These are phyloP conservation scores for Nomada ferruginata DNA, from an alignment of 2,888 invertebrate genomes.

Conservation along the genomic window DNA sequence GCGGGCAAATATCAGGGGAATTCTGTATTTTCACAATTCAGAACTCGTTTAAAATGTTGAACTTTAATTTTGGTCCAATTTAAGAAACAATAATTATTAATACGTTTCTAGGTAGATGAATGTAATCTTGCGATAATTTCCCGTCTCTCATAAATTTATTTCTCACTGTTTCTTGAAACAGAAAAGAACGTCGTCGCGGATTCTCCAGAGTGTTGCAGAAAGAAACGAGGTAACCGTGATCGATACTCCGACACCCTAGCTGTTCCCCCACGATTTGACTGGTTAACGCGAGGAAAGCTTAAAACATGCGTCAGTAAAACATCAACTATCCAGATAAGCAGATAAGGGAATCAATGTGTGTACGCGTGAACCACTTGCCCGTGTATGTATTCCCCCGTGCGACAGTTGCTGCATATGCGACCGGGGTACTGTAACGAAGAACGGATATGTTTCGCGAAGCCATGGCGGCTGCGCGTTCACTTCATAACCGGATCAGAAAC, in stretches of 20 bases:
- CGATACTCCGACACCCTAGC: slow-evolving; percentile 51
- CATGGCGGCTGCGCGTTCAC: slow-evolving; percentile 76
- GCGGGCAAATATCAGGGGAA: too few species aligned
- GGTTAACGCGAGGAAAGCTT: slow-evolving; percentile 71
- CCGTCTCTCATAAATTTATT: too few species aligned
- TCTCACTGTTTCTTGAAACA: not conserved
- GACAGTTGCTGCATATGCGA: slow-evolving; percentile 1
- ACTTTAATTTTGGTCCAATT: too few species aligned
- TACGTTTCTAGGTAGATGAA: too few species aligned
- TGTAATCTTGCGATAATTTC: too few species aligned
- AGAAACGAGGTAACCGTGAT: slow-evolving; percentile 58
- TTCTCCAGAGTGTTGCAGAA: not conserved
- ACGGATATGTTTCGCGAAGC: slow-evolving; percentile 76
- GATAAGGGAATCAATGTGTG: slow-evolving; percentile 54
- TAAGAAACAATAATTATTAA: too few species aligned
- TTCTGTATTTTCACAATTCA: too few species aligned
- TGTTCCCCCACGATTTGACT: slow-evolving; percentile 64
- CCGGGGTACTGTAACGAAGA: slow-evolving; percentile 12
- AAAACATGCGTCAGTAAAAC: slow-evolving; percentile 71
- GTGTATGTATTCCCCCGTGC: slow-evolving; percentile 13
- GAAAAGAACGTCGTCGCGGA: too few species aligned
- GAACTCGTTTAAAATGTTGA: too few species aligned
- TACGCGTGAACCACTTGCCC: slow-evolving; percentile 26
- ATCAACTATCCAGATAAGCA: slow-evolving; percentile 69
- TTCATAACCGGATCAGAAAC: slow-evolving; percentile 84